phyloP scores from a whole-genome alignment of 2,797 vertebrate species.

The Mus minutoides region DNA sequence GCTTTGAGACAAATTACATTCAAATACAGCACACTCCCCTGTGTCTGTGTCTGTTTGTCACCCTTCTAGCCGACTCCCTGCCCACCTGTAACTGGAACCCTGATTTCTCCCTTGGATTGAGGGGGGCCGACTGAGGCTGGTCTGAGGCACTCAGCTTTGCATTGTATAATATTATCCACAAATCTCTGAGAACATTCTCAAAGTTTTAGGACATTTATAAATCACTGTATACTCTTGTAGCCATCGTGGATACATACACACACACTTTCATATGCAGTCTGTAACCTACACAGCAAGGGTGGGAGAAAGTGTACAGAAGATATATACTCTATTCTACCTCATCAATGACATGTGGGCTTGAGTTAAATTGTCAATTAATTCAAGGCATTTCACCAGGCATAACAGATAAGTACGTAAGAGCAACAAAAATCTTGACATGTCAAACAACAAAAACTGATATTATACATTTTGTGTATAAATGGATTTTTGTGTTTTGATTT shows the following conservation, averaged over 20 bases:
- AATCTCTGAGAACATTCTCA: neutral
- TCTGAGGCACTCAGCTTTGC: neutral
- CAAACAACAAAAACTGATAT: neutral
- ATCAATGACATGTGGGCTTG: neutral
- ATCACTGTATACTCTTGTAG: neutral
- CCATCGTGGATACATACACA: neutral
- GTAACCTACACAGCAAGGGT: neutral
- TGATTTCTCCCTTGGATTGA: too few relatives aligned
- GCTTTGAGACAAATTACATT: too few relatives aligned
- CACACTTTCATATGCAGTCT: neutral
- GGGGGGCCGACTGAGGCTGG: too few relatives aligned
- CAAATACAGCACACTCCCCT: too few relatives aligned
- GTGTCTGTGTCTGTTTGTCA: too few relatives aligned
- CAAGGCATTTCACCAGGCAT: neutral
- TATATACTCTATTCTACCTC: neutral
- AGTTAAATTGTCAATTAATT: neutral
- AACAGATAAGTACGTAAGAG: neutral
- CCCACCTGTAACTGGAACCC: too few relatives aligned
- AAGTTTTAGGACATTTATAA: neutral
- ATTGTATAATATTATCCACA: neutral
- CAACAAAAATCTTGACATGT: neutral
- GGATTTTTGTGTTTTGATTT: neutral
- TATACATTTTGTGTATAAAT: neutral
- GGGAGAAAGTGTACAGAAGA: neutral
- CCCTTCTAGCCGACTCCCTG: too few relatives aligned